Base-by-base conservation (phyloP, 2,113 vertebrate genomes). In the Pseudorhombus dupliciocellatus region DNA sequence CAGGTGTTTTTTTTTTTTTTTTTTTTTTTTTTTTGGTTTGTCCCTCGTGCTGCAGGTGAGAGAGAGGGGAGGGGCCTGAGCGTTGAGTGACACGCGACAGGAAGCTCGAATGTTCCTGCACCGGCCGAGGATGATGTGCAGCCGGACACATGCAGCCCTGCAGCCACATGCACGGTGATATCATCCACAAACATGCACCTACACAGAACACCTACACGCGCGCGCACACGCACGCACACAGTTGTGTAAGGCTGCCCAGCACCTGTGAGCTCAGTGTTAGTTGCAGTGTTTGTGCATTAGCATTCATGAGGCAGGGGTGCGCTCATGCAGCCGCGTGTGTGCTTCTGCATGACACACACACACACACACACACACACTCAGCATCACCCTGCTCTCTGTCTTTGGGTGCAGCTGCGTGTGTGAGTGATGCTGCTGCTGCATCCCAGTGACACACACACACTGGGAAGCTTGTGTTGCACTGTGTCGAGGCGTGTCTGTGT, bases 271-370 rank as follows among this genome's bases (percentile, higher is more conserved):
- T 76, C 60, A 21, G 62, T 30, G 71, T 30, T 55, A 58, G 61
- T 83, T 87, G 80, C 84, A 77, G 84, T 71, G 64, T 73, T 69
- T 66, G 76, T 83, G 78, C 77, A 80, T 89, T 89, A 89, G 81
- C 74, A 89, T 92, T 87, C 87, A 89, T 62, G 56, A 82, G 81
- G 83, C 82, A 76, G 54, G 66, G 75, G 42, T 62, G 10, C 11
- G 66, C 76, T 83, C 77, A 70, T 24, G 31, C 14, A 31, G 9
- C 8, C n/a, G 67, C 30, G 31, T 56, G 54, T 31, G 54, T 31
- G 55, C 10, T 64, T 53, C 15, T 42, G 8, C 59, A 58, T 37
- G 48, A 50, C 54, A 7, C 31, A 77, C 42, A 30, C 5, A 34
- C 5, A 40, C 34, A 37, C 46, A 50, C 2, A 72, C 20, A 51